Base-by-base conservation (phyloP, 2,888 invertebrate genomes). In the Euclidia mi region DNA sequence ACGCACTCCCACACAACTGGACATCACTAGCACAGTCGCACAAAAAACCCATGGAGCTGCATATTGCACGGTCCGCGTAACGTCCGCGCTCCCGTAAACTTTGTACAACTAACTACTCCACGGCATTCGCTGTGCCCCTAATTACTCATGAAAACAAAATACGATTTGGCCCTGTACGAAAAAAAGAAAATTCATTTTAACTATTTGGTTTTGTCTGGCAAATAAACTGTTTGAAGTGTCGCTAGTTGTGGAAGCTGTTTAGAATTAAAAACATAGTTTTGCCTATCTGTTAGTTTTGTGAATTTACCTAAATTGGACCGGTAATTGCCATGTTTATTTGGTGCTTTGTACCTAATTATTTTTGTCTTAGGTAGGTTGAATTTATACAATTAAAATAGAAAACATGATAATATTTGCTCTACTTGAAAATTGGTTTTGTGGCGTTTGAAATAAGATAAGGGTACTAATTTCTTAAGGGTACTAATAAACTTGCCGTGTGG, bases 91-190 rank as follows among this genome's bases (percentile, higher is more conserved):
- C 11, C 38, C 34, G 42, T 46, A 45, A 71, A 71, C 51, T 71
- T 59, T 2, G 29, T 40, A 17, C 45, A 56, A 58, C 51, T 53
- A 59, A 53, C 47, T 46, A 58, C 52, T 53, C 45, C 40, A 51
- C 50, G 38, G 58, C 65, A 63, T 53, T 59, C 52, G 55, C 66
- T 55, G 59, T 66, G 61, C 65, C 58, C 71, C 72, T 76, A 78
- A 77, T 78, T 80, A 74, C 70, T 68, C 61, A 52, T 46, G 65
- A 67, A 81, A 81, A 76, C 71, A 78, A 82, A 77, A 75, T 63
- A 60, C 44, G 56, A 60, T 67, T 57, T 56, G 58, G 34, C 62
- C 70, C 69, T 65, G 58, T 60, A 61, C 50, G 70, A 70, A 71
- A 74, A n/a, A 68, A 42, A 45, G 51, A 46, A 64, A 70, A 71